Conservation (phyloP, 2,888 invertebrate species). For the Caenorhabditis virilis region DNA sequence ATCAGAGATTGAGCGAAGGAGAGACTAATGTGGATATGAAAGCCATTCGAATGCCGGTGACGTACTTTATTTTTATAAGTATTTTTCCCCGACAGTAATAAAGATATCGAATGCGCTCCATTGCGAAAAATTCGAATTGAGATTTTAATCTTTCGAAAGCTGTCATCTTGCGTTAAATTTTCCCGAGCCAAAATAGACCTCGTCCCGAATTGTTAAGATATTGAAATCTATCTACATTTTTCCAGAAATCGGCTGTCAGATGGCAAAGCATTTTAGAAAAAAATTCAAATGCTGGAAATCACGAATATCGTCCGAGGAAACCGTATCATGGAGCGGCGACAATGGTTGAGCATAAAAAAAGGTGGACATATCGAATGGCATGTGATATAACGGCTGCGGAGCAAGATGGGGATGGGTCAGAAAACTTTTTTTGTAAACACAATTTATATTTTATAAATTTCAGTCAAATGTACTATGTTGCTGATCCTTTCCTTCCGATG, state of each 20-base stretch:
- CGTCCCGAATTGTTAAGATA: too few species aligned
- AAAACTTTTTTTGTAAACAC: not conserved
- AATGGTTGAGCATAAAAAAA: slow-evolving; percentile 24
- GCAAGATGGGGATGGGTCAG: slow-evolving; percentile 14
- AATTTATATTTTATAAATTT: not conserved
- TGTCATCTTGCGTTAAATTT: too few species aligned
- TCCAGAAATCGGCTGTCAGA: not conserved
- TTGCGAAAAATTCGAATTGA: too few species aligned
- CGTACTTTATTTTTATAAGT: too few species aligned
- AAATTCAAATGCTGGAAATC: slow-evolving; percentile 6
- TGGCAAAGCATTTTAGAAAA: not conserved
- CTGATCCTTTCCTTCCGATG: slow-evolving; percentile 29
- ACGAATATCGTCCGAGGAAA: slow-evolving; percentile 14
- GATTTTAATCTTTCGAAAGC: too few species aligned
- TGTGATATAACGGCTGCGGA: slow-evolving; percentile 31
- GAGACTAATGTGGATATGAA: too few species aligned
- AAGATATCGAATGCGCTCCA: too few species aligned
- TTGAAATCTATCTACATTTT: too few species aligned
- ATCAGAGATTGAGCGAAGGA: too few species aligned
- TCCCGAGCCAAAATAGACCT: too few species aligned
- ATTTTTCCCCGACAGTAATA: too few species aligned
- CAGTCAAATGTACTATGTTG: slow-evolving; percentile 26
- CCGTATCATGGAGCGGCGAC: slow-evolving; percentile 20
- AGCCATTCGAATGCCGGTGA: too few species aligned
- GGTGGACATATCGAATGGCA: slow-evolving; percentile 32